Conservation (phyloP, 2,888 invertebrate genomes). For the Rhamnusium bicolor region DNA sequence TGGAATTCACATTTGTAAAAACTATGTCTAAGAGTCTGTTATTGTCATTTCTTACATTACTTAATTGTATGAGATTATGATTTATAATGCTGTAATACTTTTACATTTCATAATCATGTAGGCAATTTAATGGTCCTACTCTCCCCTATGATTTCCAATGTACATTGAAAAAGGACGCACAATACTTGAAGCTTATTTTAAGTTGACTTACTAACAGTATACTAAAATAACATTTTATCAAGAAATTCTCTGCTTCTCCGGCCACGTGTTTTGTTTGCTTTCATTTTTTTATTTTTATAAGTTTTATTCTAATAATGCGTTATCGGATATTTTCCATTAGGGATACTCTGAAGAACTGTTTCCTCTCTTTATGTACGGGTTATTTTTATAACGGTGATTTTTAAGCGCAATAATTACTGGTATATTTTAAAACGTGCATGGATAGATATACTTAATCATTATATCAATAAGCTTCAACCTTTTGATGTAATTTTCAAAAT, state of each 20-base stretch:
- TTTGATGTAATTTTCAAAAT: conserved; percentile 8
- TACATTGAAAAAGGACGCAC: conserved; percentile 29
- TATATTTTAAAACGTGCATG: conserved; percentile 23
- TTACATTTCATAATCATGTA: no score
- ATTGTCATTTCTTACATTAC: no score
- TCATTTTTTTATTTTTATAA: conserved; percentile 47
- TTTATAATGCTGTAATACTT: no score
- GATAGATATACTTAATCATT: background rate
- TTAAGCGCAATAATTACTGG: conserved; percentile 32
- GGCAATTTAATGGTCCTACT: background rate
- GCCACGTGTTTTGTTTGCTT: conserved; percentile 50
- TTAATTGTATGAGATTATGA: no score
- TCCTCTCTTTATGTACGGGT: conserved; percentile 33
- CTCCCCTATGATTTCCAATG: conserved; percentile 19
- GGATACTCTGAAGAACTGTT: conserved; percentile 37
- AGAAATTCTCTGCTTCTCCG: conserved; percentile 42
- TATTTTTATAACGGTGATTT: conserved; percentile 37
- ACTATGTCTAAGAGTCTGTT: no score
- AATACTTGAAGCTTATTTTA: conserved; percentile 46
- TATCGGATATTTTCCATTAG: conserved; percentile 51
- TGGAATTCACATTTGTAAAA: no score
- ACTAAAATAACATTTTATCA: conserved; percentile 56
- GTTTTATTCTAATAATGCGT: conserved; percentile 46
- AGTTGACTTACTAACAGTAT: conserved; percentile 47
- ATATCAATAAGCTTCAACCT: background rate